Conservation (phyloP, 2,797 vertebrate species). For the Vespertilio murinus region DNA sequence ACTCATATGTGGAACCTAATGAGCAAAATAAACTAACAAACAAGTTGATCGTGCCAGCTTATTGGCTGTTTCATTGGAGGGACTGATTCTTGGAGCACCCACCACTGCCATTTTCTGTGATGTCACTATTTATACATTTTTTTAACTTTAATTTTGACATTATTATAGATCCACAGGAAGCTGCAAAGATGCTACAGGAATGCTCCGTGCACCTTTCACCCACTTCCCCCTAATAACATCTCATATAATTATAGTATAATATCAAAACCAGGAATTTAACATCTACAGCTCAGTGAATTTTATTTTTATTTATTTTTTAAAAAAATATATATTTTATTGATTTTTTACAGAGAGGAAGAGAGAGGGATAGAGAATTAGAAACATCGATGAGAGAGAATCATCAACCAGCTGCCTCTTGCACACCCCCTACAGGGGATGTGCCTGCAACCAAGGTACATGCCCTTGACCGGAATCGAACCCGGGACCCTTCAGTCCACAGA, state of each 20-base stretch:
- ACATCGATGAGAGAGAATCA: no score
- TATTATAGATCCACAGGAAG: neutral
- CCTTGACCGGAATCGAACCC: no score
- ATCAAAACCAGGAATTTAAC: neutral
- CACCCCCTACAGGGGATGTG: no score
- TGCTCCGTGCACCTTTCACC: neutral
- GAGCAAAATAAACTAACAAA: neutral
- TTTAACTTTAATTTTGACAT: constrained; percentile 23
- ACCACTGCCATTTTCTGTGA: neutral
- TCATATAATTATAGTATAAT: neutral
- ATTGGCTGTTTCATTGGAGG: neutral
- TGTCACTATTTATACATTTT: neutral
- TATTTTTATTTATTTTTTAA: no score
- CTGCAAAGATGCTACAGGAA: neutral
- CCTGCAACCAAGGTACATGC: no score
- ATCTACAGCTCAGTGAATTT: neutral
- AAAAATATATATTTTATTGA: no score
- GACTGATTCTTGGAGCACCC: neutral
- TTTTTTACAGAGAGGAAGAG: no score
- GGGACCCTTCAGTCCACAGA: no score
- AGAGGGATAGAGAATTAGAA: no score
- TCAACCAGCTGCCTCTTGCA: no score
- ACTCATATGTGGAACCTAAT: no score
- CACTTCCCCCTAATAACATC: neutral
- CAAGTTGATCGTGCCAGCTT: neutral